These are phyloP conservation scores for human (Homo sapiens) DNA, from an alignment of 2,113 vertebrate species.

Conservation along the genomic window DNA sequence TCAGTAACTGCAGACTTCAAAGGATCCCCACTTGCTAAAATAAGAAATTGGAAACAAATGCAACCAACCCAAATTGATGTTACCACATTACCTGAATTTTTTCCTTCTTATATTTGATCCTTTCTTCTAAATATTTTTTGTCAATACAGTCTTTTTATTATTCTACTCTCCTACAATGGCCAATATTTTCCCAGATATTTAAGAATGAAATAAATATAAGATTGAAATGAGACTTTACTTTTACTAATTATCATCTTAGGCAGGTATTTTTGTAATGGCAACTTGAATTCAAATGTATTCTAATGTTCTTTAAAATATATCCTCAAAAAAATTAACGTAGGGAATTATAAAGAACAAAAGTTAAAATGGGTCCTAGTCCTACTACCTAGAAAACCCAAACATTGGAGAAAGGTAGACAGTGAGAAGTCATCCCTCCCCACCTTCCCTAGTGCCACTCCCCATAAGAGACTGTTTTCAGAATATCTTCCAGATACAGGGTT, in stretches of 20 bases:
- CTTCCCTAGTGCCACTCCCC: not conserved
- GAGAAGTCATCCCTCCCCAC: not conserved
- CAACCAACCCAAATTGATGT: not conserved
- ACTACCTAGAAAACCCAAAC: not conserved
- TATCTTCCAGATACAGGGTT: not conserved
- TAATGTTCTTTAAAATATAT: not conserved
- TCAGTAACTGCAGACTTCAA: not conserved
- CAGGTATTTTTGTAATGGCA: not conserved
- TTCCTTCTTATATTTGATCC: not conserved
- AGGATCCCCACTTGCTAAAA: not conserved
- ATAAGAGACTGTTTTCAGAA: not conserved
- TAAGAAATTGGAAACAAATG: not conserved
- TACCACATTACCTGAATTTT: not conserved
- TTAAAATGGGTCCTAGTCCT: not conserved
- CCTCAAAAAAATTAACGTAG: not conserved
- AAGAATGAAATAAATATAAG: not conserved
- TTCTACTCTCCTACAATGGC: not conserved
- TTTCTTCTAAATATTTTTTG: not conserved
- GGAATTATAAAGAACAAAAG: constrained; percentile 15
- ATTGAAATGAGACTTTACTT: not conserved
- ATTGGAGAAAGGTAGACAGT: not conserved
- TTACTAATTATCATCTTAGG: not conserved
- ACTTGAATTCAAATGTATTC: not conserved
- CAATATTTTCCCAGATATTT: not conserved
- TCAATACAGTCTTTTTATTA: not conserved